Percentiles rank a stretch among this genome's conserved stretches.
Conservation (phyloP, 2,797 vertebrate species). For the Ataeniobius toweri region DNA sequence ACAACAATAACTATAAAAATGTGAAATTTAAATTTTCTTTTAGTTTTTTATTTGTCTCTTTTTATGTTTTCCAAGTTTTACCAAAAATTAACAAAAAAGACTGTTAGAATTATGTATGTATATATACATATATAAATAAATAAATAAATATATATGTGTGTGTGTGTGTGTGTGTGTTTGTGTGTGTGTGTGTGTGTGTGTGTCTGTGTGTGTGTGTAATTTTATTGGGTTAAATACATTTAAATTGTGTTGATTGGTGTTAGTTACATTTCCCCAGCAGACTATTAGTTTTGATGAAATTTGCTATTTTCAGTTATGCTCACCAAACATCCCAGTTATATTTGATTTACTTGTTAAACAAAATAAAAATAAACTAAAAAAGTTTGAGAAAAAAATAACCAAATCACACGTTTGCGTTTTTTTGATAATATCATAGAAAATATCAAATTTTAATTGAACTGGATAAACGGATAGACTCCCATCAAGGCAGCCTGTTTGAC, state of each 20-base stretch:
- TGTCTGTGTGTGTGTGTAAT: too few species aligned
- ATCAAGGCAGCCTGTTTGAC: not conserved
- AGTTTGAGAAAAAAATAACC: not conserved
- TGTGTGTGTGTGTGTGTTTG: too few species aligned
- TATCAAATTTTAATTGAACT: not conserved
- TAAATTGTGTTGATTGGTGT: too few species aligned
- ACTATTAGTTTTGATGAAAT: too few species aligned
- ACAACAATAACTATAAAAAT: not conserved
- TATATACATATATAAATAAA: too few species aligned
- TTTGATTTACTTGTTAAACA: not conserved
- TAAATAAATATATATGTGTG: too few species aligned
- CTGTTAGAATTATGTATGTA: not conserved
- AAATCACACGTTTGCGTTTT: not conserved
- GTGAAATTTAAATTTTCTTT: not conserved
- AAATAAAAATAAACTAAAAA: not conserved
- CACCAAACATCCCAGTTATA: not conserved
- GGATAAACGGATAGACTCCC: not conserved
- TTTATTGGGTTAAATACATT: too few species aligned
- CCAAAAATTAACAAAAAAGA: not conserved
- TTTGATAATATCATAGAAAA: not conserved
- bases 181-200: too few species aligned
- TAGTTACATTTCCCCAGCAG: too few species aligned
- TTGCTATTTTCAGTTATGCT: not conserved
- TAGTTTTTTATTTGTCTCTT: not conserved
- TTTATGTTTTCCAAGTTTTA: not conserved